Conservation (phyloP, 2,113 vertebrate genomes). For the Ellobius talpinus region DNA sequence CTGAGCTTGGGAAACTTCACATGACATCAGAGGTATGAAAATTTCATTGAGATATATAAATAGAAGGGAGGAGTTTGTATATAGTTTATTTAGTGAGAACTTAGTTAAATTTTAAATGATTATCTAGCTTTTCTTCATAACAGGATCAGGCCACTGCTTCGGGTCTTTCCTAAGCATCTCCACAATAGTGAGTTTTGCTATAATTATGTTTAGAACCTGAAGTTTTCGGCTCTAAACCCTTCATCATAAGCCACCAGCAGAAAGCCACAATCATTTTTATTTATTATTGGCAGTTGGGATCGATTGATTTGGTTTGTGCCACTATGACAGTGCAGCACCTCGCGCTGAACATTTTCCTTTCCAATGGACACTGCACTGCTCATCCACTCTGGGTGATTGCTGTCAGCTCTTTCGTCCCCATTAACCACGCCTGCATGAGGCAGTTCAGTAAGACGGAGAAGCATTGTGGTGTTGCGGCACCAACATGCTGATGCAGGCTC, state of each 20-base stretch:
- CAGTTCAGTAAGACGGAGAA: conserved; percentile 55
- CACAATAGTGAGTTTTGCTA: conserved; percentile 20
- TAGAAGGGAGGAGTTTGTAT: neutral
- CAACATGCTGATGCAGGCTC: conserved; percentile 69
- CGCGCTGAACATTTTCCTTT: neutral
- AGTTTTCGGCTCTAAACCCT: neutral
- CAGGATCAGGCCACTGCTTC: neutral
- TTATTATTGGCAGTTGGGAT: conserved; percentile 26
- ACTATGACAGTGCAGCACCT: neutral
- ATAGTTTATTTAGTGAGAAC: conserved; percentile 24
- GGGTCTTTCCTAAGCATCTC: conserved; percentile 12
- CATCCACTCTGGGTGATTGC: neutral
- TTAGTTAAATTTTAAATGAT: neutral
- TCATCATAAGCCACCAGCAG: neutral
- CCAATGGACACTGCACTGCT: neutral
- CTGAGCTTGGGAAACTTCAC: neutral
- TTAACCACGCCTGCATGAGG: conserved; percentile 31
- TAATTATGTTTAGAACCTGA: conserved; percentile 4
- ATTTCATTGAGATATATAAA: neutral
- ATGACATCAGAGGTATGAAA: neutral
- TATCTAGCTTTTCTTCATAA: neutral
- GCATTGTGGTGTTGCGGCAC: conserved; percentile 60
- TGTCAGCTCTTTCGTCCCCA: conserved; percentile 58
- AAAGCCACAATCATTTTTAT: neutral
- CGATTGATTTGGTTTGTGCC: conserved; percentile 30